Base-by-base conservation (phyloP, 2,888 invertebrate genomes). In the Lithophane semibrunnea region DNA sequence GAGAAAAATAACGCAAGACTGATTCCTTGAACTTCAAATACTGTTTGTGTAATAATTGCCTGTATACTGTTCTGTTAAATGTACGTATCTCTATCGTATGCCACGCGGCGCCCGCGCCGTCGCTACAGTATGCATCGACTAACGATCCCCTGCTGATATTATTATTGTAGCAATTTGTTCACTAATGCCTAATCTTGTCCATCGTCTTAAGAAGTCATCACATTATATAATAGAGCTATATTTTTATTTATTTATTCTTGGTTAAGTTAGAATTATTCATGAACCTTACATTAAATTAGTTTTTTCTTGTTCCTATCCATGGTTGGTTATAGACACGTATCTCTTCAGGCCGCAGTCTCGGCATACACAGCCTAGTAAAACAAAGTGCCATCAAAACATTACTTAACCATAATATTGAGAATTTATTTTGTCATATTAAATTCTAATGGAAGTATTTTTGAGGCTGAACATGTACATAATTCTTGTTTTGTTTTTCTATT, bases 131-230 rank as follows among this genome's bases (percentile, higher is more conserved):
- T 21, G 63, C 64, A 49, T 29, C 37, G 52, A 29, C 37, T 68
- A 60, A 77, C 66, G 47, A 75, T 63, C 75, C 73, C 66, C 84
- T 78, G 64, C 88, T 90, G 87, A 91, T 91, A 88, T 91, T 91
- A 89, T 89, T 91, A 90, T 85, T 88, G 82, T 89, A 90, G 87
- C 85, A 85, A 91, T 89, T 91, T 91, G 91, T 93, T 94, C 94
- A 94, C 93, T 94, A 94, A 94, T 94, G 96, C 96, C 96, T 92
- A 87, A 93, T 95, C 96, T 96, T 96, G 96, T 96, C 96, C 93
- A 93, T 94, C 90, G 92, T 91, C 86, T 90, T 94, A 94, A 92
- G 92, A 91, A 88, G 94, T 93, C 96, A 96, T 96, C 96, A 95
- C 96, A 96, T 89, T 95, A 93, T 92, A 90, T 88, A 92, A 76